Evolutionary conservation across 2,797 vertebrate genomes (phyloP).

Genomic region (Pseudomugil gertrudae): DNA sequence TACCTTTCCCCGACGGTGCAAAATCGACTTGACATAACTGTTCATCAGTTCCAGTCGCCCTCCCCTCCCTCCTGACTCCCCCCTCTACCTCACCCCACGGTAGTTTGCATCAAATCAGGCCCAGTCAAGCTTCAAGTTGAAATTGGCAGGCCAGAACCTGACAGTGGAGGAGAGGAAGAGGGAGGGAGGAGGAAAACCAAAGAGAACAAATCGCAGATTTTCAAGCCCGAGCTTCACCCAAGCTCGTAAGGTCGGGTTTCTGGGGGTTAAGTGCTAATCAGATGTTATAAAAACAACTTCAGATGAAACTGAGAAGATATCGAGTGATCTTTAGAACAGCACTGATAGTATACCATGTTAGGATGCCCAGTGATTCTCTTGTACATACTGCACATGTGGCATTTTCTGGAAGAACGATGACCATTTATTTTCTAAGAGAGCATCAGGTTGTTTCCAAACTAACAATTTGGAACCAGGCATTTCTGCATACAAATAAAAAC

Average conservation of each 20-base stretch:
- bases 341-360: neutral
- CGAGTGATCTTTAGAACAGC: neutral
- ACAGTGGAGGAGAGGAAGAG: constrained; percentile 75
- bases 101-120: constrained; percentile 95
- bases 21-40: constrained; percentile 99
- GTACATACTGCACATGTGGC: too few relatives aligned
- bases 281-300: constrained; percentile 11
- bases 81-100: constrained; percentile 84
- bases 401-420: neutral
- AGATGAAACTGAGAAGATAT: constrained; percentile 8
- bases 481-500: neutral
- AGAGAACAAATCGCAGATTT: constrained; percentile 5
- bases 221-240: constrained; percentile 41
- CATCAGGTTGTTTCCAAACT: neutral
- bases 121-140: constrained; percentile 98
- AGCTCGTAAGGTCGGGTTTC: constrained; percentile 37
- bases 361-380: too few relatives aligned
- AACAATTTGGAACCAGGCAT: neutral
- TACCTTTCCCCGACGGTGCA: constrained; percentile 97
- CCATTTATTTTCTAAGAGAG: constrained; percentile 15
- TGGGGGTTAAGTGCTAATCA: constrained; percentile 52
- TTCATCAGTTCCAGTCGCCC: constrained; percentile 91
- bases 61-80: constrained; percentile 4
- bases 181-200: constrained; percentile 26
- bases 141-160: constrained; percentile 98